Percentiles rank a stretch among this genome's conserved stretches.
Conservation (phyloP, 1,140 invertebrate genomes). For the Lordiphosa mommai region DNA sequence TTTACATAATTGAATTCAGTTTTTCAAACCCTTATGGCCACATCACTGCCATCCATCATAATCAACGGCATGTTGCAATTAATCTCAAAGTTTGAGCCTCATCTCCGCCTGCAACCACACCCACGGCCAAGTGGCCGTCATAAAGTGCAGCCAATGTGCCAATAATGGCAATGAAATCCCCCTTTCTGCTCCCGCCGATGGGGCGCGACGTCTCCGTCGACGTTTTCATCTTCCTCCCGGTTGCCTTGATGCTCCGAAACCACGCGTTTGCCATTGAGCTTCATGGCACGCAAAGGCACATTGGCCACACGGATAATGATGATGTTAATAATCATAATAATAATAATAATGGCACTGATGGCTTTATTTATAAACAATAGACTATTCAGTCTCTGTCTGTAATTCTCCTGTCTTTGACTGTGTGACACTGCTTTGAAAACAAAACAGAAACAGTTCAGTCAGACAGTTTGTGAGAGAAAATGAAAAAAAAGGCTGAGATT, state of each 20-base stretch:
- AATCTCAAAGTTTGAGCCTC: conserved; percentile 5
- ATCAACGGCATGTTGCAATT: conserved; percentile 26
- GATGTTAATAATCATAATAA: conserved; percentile 16
- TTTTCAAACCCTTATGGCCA: too few relatives aligned
- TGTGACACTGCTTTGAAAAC: neutral
- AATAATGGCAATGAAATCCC: conserved; percentile 36
- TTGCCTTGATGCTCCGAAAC: conserved; percentile 6
- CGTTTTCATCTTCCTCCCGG: neutral
- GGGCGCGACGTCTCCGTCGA: neutral
- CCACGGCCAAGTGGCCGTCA: conserved; percentile 1
- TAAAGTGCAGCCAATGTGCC: conserved; percentile 38
- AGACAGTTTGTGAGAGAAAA: too few relatives aligned
- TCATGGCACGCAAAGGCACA: conserved; percentile 17
- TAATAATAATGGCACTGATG: conserved; percentile 38
- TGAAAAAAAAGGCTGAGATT: too few relatives aligned
- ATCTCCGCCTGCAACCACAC: neutral
- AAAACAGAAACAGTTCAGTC: neutral
- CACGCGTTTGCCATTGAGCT: conserved; percentile 26
- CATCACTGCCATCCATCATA: conserved; percentile 17
- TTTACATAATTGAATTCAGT: too few relatives aligned
- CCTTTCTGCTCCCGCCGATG: neutral
- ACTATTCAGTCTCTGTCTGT: neutral
- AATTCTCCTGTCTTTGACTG: neutral
- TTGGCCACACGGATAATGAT: conserved; percentile 17
- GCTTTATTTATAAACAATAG: conserved; percentile 29